Conservation (phyloP, 2,113 vertebrate species). For the Vicugna pacos region DNA sequence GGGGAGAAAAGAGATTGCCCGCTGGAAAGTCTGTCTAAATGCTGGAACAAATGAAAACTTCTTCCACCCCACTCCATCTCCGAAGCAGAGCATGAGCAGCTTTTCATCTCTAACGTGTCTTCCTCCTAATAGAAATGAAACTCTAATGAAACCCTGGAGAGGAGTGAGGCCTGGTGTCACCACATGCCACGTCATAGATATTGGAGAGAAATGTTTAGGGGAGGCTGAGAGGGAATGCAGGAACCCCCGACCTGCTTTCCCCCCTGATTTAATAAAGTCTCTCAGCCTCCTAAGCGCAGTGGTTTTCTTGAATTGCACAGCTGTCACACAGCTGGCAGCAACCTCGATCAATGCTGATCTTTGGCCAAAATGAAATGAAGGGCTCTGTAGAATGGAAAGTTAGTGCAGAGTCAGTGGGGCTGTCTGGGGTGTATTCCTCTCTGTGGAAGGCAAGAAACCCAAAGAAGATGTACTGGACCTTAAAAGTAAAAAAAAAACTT, state of each 20-base stretch:
- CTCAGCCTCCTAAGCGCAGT: constrained; percentile 59
- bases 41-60: not conserved
- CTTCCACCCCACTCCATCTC: not conserved
- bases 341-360: constrained; percentile 72
- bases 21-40: not conserved
- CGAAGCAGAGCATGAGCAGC: not conserved
- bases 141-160: not conserved
- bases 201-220: not conserved
- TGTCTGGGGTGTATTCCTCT: constrained; percentile 3
- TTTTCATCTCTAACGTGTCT: not conserved
- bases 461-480: constrained; percentile 63
- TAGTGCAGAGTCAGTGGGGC: constrained; percentile 24
- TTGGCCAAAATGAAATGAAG: constrained; percentile 77
- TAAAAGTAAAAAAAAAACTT: constrained; percentile 63
- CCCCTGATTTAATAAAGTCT: constrained; percentile 63
- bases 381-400: constrained; percentile 52
- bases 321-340: constrained; percentile 78
- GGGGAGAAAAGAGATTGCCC: not conserved
- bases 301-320: constrained; percentile 76
- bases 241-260: not conserved
- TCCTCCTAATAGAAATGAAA: not conserved
- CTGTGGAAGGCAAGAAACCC: constrained; percentile 43
- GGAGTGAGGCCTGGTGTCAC: constrained; percentile 22
- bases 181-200: not conserved
- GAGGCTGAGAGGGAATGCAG: constrained; percentile 3